A percentile compares a stretch with the other conserved stretches of the same genome.
Evolutionary conservation across 2,888 invertebrate genomes (phyloP).

Genomic region (Drosophila mimetica): DNA sequence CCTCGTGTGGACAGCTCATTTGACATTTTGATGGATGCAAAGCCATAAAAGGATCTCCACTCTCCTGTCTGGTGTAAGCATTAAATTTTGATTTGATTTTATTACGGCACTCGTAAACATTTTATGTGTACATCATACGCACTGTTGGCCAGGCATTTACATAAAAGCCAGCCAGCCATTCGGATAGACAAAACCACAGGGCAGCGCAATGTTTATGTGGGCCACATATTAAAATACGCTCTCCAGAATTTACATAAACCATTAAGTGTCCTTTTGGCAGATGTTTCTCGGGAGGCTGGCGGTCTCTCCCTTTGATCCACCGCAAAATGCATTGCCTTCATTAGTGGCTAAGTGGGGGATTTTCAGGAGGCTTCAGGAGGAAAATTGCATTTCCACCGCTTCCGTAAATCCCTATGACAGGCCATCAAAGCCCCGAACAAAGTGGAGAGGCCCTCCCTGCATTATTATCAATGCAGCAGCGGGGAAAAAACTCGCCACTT

Average conservation of each 20-base stretch:
- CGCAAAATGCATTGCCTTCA: constrained; percentile 36
- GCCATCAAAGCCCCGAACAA: constrained; percentile 15
- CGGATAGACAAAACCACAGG: constrained; percentile 41
- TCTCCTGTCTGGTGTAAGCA: constrained; percentile 35
- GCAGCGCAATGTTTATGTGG: constrained; percentile 62
- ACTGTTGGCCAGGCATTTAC: constrained; percentile 67
- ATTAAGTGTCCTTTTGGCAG: constrained; percentile 58
- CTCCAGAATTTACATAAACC: constrained; percentile 72
- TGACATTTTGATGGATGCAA: constrained; percentile 77
- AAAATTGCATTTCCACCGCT: constrained; percentile 28
- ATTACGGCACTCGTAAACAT: constrained; percentile 69
- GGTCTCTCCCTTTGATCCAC: background rate
- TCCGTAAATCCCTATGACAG: constrained; percentile 3
- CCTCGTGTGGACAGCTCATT: constrained; percentile 68
- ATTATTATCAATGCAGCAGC: constrained; percentile 24
- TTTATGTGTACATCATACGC: constrained; percentile 70
- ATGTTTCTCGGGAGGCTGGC: constrained; percentile 6
- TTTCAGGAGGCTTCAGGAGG: background rate
- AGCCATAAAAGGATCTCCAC: constrained; percentile 43
- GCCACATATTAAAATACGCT: constrained; percentile 61
- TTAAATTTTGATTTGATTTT: constrained; percentile 75
- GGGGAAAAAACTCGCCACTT: constrained; percentile 5
- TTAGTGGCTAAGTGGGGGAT: constrained; percentile 7
- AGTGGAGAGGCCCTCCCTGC: constrained; percentile 7
- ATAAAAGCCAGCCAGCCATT: constrained; percentile 56